These are phyloP conservation scores for Xestia sexstrigata DNA, from an alignment of 2,888 invertebrate species.

Conservation along the genomic window DNA sequence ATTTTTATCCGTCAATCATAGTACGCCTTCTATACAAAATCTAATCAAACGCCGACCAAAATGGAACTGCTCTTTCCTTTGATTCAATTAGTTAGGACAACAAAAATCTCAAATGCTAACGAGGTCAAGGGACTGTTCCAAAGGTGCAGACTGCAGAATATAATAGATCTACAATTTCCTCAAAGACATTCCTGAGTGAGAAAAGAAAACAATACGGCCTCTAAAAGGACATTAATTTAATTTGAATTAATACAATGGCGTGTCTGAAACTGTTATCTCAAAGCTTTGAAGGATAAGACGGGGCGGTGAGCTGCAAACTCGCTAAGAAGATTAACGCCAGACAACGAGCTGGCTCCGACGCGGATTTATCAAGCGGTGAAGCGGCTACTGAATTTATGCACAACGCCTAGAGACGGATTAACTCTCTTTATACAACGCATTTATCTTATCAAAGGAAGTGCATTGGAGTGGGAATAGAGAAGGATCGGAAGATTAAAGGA, in stretches of 20 bases:
- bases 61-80: conserved; percentile 48
- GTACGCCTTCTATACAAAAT: conserved; percentile 52
- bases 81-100: conserved; percentile 35
- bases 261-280: conserved; percentile 65
- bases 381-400: conserved; percentile 69
- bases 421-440: conserved; percentile 31
- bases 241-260: conserved; percentile 48
- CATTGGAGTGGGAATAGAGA: conserved; percentile 36
- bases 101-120: conserved; percentile 43
- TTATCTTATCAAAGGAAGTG: conserved; percentile 52
- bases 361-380: conserved; percentile 70
- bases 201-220: conserved; percentile 27
- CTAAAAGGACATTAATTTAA: conserved; percentile 33
- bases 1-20: conserved; percentile 53
- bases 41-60: conserved; percentile 41
- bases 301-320: conserved; percentile 66
- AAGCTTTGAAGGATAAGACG: conserved; percentile 64
- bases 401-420: conserved; percentile 39
- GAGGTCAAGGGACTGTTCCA: conserved; percentile 47
- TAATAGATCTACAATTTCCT: conserved; percentile 1
- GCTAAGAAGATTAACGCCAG: conserved; percentile 71
- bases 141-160: conserved; percentile 19
- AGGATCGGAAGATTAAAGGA: conserved; percentile 38
- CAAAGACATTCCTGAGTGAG: not conserved
- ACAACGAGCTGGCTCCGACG: conserved; percentile 62